These are phyloP conservation scores for Setophaga kirtlandii DNA, from an alignment of 2,113 vertebrate genomes.

Conservation along the genomic window DNA sequence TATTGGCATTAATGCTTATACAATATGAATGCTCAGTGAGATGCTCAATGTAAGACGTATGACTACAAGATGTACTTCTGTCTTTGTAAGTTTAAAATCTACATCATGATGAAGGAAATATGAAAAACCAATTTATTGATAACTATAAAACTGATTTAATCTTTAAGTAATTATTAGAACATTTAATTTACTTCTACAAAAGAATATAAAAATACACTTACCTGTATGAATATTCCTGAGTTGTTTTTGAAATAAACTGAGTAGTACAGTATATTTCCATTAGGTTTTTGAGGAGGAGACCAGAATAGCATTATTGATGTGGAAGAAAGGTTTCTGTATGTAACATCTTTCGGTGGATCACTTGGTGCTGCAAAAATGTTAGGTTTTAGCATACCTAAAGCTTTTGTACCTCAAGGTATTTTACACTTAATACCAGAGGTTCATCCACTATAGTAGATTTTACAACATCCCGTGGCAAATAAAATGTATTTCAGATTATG, in stretches of 20 bases:
- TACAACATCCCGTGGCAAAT: neutral
- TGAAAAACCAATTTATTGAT: neutral
- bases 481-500: neutral
- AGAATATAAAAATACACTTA: constrained; percentile 66
- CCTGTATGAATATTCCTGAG: constrained; percentile 78
- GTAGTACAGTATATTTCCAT: constrained; percentile 87
- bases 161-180: neutral
- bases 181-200: neutral
- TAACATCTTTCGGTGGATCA: constrained; percentile 86
- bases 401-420: neutral
- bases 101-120: neutral
- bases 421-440: neutral
- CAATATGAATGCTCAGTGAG: neutral
- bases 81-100: neutral
- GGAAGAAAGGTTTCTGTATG: constrained; percentile 80
- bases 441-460: neutral
- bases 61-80: neutral
- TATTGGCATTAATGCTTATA: neutral
- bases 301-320: constrained; percentile 85
- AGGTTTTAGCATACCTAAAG: neutral
- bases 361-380: constrained; percentile 79
- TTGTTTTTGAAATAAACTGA: constrained; percentile 83
- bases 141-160: neutral
- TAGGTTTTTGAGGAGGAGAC: constrained; percentile 86
- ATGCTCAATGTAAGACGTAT: neutral